Evolutionary conservation across 1,140 invertebrate genomes (phyloP).

Genomic region (Ceratitis capitata): DNA sequence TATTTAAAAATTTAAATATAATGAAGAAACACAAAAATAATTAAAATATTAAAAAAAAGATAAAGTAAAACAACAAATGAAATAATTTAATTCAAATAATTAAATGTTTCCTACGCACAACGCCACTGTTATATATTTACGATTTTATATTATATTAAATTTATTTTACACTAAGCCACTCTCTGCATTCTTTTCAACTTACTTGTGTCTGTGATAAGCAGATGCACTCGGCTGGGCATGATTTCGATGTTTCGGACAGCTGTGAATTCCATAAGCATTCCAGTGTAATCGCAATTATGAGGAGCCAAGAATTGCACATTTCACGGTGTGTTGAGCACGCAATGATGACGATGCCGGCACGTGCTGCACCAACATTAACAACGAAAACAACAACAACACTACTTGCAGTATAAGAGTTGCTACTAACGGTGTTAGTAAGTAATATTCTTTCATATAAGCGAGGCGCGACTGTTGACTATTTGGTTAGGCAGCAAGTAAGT

Average conservation of each 20-base stretch:
- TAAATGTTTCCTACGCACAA: too few relatives aligned
- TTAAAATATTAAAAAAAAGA: too few relatives aligned
- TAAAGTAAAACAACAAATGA: too few relatives aligned
- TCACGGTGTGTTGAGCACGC: conserved; percentile 50
- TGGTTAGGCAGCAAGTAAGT: not conserved
- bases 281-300: conserved; percentile 64
- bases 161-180: too few relatives aligned
- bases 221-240: conserved; percentile 80
- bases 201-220: conserved; percentile 85
- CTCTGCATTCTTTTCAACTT: too few relatives aligned
- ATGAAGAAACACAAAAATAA: too few relatives aligned
- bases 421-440: not conserved
- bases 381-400: not conserved
- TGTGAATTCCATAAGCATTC: conserved; percentile 66
- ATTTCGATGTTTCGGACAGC: conserved; percentile 65
- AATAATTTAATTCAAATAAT: too few relatives aligned
- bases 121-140: not conserved
- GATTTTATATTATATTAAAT: not conserved
- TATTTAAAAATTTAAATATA: too few relatives aligned
- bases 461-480: too few relatives aligned
- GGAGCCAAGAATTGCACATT: conserved; percentile 66
- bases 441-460: too few relatives aligned
- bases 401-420: not conserved
- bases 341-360: conserved; percentile 21
- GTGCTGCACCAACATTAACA: not conserved